A percentile compares a stretch with the other conserved stretches of the same genome.
Evolutionary conservation across 1,140 invertebrate genomes (phyloP).

Genomic region (Hydropsyche tenuis): DNA sequence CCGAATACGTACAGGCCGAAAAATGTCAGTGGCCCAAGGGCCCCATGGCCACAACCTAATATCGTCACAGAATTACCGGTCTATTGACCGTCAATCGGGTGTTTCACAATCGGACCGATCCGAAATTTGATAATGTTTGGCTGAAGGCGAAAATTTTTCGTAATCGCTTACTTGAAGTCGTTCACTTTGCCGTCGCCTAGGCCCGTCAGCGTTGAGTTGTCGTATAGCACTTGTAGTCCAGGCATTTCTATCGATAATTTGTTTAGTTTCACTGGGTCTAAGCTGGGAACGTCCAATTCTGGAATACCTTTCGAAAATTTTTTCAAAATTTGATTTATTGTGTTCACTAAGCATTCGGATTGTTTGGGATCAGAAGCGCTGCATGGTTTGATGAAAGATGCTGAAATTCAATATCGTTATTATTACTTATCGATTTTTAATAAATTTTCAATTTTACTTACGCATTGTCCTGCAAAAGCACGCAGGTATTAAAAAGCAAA

Average conservation of each 20-base stretch:
- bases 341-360: conserved; percentile 60
- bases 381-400: conserved; percentile 63
- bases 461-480: too few relatives aligned
- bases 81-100: too few relatives aligned
- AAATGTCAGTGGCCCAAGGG: background rate
- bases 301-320: conserved; percentile 62
- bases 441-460: too few relatives aligned
- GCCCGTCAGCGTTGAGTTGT: conserved; percentile 57
- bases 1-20: background rate
- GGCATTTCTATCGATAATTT: conserved; percentile 57
- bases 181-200: conserved; percentile 55
- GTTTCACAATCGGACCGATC: too few relatives aligned
- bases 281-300: conserved; percentile 58
- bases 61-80: too few relatives aligned
- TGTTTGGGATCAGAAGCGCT: conserved; percentile 61
- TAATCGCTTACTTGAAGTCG: conserved; percentile 56
- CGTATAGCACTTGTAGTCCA: conserved; percentile 56
- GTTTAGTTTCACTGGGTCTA: conserved; percentile 61
- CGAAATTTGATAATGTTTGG: background rate
- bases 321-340: conserved; percentile 55
- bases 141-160: background rate
- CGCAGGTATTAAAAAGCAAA: too few relatives aligned
- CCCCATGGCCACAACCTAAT: background rate
- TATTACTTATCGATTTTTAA: too few relatives aligned
- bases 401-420: conserved; percentile 54